Evolutionary conservation across 2,888 invertebrate species (phyloP).

Genomic region (Emmelina monodactyla): DNA sequence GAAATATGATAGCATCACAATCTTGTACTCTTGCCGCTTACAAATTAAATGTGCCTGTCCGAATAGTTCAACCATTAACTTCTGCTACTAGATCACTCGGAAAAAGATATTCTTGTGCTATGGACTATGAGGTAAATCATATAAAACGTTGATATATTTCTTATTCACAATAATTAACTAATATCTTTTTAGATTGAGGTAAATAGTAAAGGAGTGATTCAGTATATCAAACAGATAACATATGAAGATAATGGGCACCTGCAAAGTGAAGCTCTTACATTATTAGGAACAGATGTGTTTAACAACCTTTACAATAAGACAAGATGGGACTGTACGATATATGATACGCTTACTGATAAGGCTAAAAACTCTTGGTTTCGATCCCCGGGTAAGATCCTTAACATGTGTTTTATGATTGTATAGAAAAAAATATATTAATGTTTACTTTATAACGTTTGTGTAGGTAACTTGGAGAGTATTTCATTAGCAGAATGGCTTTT

Average conservation of each 20-base stretch:
- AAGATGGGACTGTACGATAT: conserved; percentile 37
- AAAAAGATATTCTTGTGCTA: conserved; percentile 67
- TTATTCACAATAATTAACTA: no score
- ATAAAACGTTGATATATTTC: background rate
- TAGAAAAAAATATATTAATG: background rate
- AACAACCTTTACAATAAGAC: conserved; percentile 70
- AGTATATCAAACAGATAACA: conserved; percentile 60
- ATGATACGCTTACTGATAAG: conserved; percentile 67
- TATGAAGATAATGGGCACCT: conserved; percentile 64
- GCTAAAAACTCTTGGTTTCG: conserved; percentile 70
- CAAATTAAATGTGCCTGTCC: conserved; percentile 36
- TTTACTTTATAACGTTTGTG: background rate
- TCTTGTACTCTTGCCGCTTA: conserved; percentile 76
- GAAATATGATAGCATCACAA: conserved; percentile 64
- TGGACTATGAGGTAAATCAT: conserved; percentile 68
- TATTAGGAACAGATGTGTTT: conserved; percentile 28
- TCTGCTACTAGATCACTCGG: conserved; percentile 76
- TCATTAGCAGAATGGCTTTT: conserved; percentile 69
- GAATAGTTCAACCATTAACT: background rate
- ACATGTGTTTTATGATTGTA: no score
- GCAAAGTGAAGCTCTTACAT: conserved; percentile 57
- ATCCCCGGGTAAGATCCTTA: conserved; percentile 75
- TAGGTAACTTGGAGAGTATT: conserved; percentile 71
- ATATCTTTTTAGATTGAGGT: conserved; percentile 58
- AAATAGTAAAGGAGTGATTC: conserved; percentile 70